Conservation (phyloP, 2,113 vertebrate genomes). For the Passer montanus region DNA sequence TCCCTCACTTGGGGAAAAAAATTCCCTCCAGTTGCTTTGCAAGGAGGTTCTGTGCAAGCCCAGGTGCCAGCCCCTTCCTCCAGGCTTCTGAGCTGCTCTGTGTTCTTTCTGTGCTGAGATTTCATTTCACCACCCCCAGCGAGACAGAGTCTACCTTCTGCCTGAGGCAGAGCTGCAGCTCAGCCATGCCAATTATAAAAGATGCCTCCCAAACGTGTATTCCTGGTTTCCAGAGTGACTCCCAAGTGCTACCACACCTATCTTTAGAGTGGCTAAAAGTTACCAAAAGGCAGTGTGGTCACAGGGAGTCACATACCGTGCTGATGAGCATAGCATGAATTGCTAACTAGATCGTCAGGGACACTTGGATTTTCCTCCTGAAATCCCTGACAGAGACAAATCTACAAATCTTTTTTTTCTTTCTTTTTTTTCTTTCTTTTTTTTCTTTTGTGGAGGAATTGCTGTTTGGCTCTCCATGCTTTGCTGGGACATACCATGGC, state of each 20-base stretch:
- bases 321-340: not conserved
- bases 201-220: constrained; percentile 62
- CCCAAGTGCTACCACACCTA: constrained; percentile 33
- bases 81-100: not conserved
- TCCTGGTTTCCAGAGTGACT: constrained; percentile 59
- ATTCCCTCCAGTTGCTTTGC: not conserved
- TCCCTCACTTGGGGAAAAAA: not conserved
- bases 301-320: not conserved
- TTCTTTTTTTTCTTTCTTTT: not conserved
- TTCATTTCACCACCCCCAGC: constrained; percentile 35
- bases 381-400: not conserved
- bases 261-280: constrained; percentile 14
- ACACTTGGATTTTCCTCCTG: not conserved
- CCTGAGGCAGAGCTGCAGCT: constrained; percentile 44
- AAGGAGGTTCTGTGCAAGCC: not conserved
- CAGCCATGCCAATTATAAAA: constrained; percentile 59
- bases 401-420: not conserved
- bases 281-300: constrained; percentile 27
- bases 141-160: constrained; percentile 21
- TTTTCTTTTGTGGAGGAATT: not conserved
- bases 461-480: not conserved
- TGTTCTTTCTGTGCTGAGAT: not conserved
- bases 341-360: not conserved
- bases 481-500: not conserved
- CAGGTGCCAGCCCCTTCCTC: constrained; percentile 6